A percentile compares a stretch with the other conserved stretches of the same genome.
Evolutionary conservation across 1,140 invertebrate species (phyloP).

Genomic region (Caenorhabditis elegans): DNA sequence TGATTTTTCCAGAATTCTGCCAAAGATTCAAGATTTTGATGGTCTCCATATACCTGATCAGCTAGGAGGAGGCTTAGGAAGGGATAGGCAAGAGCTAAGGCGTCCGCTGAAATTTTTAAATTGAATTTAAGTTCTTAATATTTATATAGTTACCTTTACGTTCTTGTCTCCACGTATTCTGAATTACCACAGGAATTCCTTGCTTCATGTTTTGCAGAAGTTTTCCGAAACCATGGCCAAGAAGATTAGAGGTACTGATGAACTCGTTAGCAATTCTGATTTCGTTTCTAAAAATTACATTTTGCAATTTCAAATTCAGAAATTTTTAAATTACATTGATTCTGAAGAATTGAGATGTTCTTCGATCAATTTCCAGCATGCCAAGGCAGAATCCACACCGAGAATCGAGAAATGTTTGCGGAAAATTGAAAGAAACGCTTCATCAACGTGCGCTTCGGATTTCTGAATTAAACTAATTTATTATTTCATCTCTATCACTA

Average conservation of each 20-base stretch:
- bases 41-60: neutral
- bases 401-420: neutral
- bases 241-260: neutral
- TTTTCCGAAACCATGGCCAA: neutral
- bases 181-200: neutral
- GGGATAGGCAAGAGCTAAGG: neutral
- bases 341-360: neutral
- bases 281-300: neutral
- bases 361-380: slow-evolving; percentile 12
- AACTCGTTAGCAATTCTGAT: neutral
- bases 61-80: neutral
- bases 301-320: neutral
- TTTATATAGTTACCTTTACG: neutral
- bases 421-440: neutral
- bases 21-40: neutral
- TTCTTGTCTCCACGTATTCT: neutral
- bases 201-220: neutral
- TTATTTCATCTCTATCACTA: no score
- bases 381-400: neutral
- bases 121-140: neutral
- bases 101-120: neutral
- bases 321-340: neutral
- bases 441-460: neutral
- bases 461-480: neutral
- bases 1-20: neutral